Evolutionary conservation across 2,888 invertebrate genomes (phyloP).

Genomic region (Macrosiphum euphorbiae): DNA sequence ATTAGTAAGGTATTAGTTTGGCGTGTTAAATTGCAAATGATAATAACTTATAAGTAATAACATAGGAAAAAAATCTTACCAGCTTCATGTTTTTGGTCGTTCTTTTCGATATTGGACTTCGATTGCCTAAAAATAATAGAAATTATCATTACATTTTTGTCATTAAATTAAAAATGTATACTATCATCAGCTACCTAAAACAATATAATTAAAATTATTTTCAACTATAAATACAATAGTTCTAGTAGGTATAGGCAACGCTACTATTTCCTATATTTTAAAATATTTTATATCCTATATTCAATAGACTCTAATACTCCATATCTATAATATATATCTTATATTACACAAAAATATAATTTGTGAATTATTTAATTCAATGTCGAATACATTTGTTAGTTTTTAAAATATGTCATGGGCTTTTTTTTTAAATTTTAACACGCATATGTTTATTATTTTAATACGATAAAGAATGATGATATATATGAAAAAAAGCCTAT

Average conservation of each 20-base stretch:
- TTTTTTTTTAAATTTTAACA: constrained; percentile 41
- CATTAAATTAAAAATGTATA: background rate
- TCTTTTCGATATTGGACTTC: constrained; percentile 7
- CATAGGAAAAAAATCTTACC: constrained; percentile 43
- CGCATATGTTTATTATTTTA: constrained; percentile 31
- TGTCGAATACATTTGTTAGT: constrained; percentile 38
- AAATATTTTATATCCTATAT: background rate
- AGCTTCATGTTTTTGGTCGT: background rate
- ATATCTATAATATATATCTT: background rate
- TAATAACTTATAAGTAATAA: background rate
- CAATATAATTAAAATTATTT: background rate
- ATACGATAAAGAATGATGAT: constrained; percentile 26
- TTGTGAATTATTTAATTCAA: constrained; percentile 36
- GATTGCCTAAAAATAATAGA: constrained; percentile 37
- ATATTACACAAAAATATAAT: background rate
- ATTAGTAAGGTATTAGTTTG: background rate
- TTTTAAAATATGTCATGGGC: constrained; percentile 51
- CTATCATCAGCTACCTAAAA: background rate
- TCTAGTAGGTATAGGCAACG: background rate
- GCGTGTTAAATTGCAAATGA: constrained; percentile 6
- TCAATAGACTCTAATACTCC: background rate
- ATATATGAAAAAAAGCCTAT: constrained; percentile 15
- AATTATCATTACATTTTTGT: background rate
- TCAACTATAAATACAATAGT: background rate
- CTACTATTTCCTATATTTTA: background rate